Evolutionary conservation across 2,888 invertebrate genomes (phyloP), one percentile per base, ranked within the genome.

Genomic region (Chymomyza caudatula): DNA sequence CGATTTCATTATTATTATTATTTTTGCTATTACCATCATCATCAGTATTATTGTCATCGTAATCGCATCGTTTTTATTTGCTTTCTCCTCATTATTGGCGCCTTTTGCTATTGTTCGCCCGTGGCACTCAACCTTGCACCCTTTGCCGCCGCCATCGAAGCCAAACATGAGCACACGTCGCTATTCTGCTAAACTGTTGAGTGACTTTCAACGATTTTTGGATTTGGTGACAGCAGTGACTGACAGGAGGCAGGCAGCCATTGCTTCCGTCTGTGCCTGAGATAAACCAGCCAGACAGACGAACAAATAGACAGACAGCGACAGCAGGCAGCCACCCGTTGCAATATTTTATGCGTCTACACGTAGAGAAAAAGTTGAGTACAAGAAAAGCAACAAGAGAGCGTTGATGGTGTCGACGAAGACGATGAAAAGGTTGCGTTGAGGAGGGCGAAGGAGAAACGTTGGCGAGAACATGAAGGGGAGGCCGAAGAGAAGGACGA

Each of bases 151-250:
- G 8, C 29, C 29, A 47, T 11, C 15, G 15, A 47, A 47, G 47
- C 47, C 47, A 47, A 47, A 47, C 8, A 47, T 47, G 47, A 51
- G 19, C 51, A 51, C 19, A 20, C 19, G 47, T 47, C 17, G 47
- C 47, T 20, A 66, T 76, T 81, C 65, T 76, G 78, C 62, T 78
- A 76, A 85, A 74, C 81, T 83, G 84, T 83, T 80, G 86, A 85
- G 84, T 77, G 86, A 80, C 69, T 80, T 77, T 72, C 76, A 86
- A 84, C 85, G 82, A 75, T 80, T 86, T 80, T 86, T 69, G 86
- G 67, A 75, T 51, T 20, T 78, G 70, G 49, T 54, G 69, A 13
- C 61, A 63, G 66, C 78, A 69, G 65, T 68, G 44, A 47, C 29
- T 47, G 84, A 85, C 86, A 80, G 85, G 79, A 6, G 44, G 51